Conservation (phyloP, 1,140 invertebrate genomes). For the Pseudomyrmex pallidus region DNA sequence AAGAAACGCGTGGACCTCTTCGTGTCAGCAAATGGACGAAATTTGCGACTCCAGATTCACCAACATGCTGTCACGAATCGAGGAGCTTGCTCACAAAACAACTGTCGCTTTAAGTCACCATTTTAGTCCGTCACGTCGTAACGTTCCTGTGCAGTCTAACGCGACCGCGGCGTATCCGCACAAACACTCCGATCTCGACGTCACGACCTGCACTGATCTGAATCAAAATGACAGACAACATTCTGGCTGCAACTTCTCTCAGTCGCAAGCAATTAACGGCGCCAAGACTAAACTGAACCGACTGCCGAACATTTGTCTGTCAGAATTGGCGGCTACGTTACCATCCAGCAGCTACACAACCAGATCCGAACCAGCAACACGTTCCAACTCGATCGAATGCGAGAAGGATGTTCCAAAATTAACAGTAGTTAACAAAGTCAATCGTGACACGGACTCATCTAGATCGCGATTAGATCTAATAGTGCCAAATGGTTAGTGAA, state of each 20-base stretch:
- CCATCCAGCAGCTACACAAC: slow-evolving; percentile 71
- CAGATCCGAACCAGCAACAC: slow-evolving; percentile 79
- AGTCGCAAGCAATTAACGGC: slow-evolving; percentile 60
- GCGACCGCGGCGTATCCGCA: slow-evolving; percentile 67
- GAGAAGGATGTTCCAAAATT: slow-evolving; percentile 78
- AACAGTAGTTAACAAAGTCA: slow-evolving; percentile 69
- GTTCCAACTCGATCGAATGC: slow-evolving; percentile 80
- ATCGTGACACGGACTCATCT: slow-evolving; percentile 69
- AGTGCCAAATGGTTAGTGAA: slow-evolving; percentile 77
- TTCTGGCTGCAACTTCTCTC: slow-evolving; percentile 65
- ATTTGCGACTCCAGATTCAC: slow-evolving; percentile 61
- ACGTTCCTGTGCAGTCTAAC: slow-evolving; percentile 49
- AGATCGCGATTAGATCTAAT: slow-evolving; percentile 75
- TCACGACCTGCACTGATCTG: slow-evolving; percentile 66
- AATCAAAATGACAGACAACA: slow-evolving; percentile 67
- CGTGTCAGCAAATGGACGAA: slow-evolving; percentile 76
- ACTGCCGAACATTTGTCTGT: slow-evolving; percentile 67
- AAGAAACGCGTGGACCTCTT: slow-evolving; percentile 77
- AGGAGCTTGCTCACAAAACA: slow-evolving; percentile 66
- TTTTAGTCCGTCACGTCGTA: slow-evolving; percentile 71
- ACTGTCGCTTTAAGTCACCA: slow-evolving; percentile 57
- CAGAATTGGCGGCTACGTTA: slow-evolving; percentile 66
- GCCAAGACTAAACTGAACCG: slow-evolving; percentile 55
- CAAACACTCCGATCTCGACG: slow-evolving; percentile 76
- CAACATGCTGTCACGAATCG: no score